A percentile compares a stretch with the other conserved stretches of the same genome.
Evolutionary conservation across 2,888 invertebrate genomes (phyloP).

Genomic region (Pristionchus maxplancki): DNA sequence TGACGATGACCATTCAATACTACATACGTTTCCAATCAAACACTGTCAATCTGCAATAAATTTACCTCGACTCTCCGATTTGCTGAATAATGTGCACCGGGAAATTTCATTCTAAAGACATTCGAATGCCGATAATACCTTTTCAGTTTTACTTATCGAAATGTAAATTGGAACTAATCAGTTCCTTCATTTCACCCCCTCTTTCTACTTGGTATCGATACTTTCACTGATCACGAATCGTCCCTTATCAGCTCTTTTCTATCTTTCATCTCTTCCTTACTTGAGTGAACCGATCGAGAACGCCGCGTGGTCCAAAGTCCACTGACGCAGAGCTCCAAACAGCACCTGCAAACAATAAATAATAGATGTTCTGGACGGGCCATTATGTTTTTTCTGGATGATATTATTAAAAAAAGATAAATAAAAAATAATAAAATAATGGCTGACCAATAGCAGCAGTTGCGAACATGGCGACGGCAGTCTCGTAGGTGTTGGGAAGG

Average conservation of each 20-base stretch:
- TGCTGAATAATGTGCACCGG: too few species aligned
- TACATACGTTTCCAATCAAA: too few species aligned
- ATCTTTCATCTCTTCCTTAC: slow-evolving; percentile 52
- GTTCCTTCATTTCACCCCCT: background rate
- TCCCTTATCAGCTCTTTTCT: slow-evolving; percentile 6
- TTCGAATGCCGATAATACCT: background rate
- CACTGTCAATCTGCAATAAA: too few species aligned
- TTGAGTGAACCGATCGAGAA: slow-evolving; percentile 70
- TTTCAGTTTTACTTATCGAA: background rate
- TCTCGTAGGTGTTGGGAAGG: slow-evolving; percentile 81
- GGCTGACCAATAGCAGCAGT: slow-evolving; percentile 80
- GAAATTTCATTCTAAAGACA: background rate
- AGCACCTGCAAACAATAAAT: slow-evolving; percentile 70
- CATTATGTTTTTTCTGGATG: too few species aligned
- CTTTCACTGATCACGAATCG: background rate
- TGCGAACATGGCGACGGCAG: slow-evolving; percentile 81
- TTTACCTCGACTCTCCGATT: too few species aligned
- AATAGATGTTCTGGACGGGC: background rate
- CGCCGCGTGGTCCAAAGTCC: slow-evolving; percentile 81
- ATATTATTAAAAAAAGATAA: too few species aligned
- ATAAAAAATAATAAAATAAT: too few species aligned
- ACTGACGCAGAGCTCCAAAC: slow-evolving; percentile 82
- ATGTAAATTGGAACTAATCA: background rate
- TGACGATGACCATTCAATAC: too few species aligned
- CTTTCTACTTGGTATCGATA: background rate